Conservation (phyloP, 2,113 vertebrate species). For the Calyptommatus sinebrachiatus region DNA sequence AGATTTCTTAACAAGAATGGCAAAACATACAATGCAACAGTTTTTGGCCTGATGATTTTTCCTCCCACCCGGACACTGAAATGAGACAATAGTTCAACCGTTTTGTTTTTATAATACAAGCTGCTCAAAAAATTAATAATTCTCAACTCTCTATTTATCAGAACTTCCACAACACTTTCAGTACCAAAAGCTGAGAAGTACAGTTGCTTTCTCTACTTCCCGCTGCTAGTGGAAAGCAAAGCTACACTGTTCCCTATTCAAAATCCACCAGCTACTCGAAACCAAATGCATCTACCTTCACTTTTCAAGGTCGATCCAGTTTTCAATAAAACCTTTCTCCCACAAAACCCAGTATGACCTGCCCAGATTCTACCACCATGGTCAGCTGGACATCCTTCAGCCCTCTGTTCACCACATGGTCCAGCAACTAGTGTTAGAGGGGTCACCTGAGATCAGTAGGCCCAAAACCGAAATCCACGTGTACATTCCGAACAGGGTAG, state of each 20-base stretch:
- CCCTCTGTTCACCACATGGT: background rate
- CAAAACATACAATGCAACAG: too few species aligned
- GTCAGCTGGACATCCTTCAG: conserved; percentile 18
- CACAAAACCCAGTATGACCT: background rate
- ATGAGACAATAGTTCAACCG: too few species aligned
- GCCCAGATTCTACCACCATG: conserved; percentile 5
- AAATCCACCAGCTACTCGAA: background rate
- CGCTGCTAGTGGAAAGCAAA: background rate
- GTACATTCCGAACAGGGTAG: conserved; percentile 63
- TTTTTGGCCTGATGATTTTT: background rate
- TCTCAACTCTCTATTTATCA: background rate
- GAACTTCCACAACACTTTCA: background rate
- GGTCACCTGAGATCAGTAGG: conserved; percentile 42
- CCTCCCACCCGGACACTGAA: too few species aligned
- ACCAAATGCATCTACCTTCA: conserved; percentile 55
- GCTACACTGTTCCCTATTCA: background rate
- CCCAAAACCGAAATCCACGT: conserved; percentile 70
- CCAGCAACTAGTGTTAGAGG: conserved; percentile 65
- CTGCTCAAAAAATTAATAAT: too few species aligned
- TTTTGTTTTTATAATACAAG: too few species aligned
- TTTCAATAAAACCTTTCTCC: conserved; percentile 30
- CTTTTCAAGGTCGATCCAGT: conserved; percentile 65
- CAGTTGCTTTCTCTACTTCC: background rate
- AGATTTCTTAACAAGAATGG: too few species aligned
- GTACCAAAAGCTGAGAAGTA: background rate